Base-by-base conservation (phyloP, 2,113 vertebrate species). In the Brienomyrus longianalis region DNA sequence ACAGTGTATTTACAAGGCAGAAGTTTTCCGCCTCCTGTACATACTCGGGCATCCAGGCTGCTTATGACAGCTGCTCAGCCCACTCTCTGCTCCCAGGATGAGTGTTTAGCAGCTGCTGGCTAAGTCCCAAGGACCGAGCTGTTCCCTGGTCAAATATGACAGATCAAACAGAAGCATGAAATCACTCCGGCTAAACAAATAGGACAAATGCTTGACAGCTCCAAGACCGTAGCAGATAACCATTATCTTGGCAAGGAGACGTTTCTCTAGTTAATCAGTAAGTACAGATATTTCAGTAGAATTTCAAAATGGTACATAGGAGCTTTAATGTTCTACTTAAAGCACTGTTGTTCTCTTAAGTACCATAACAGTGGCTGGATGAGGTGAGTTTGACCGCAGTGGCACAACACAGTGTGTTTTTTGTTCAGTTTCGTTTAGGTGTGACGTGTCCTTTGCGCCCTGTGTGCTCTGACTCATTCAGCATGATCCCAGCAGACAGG, bases 11-110 rank as follows among this genome's bases (percentile, higher is more conserved):
- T 0, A 43, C 9, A 9, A 19, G 70, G 27, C 27, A 83, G 10
- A 13, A 21, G 50, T 39, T 52, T 83, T 66, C 59, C 70, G 89
- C 39, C 70, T 89, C 83, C 92, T 93, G 5, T 90, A 77, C 92
- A 92, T 66, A 0, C n/a, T 83, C 83, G 91, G 91, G 80, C 89
- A 70, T 80, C 90, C 21, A 83, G 87, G 92, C 59, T 0, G 92
- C 47, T 0, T 90, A 85, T 87, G 86, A 0, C 90, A 59, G n/a
- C 48, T 86, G 52, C 13, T 70, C 51, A 84, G 45, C 4, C 6
- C 85, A 35, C 62, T 39, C 5, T 11, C 45, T 86, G 56, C 31
- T 19, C 23, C n/a, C 27, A 74, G 21, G 45, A 27, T 74, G 31
- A 56, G 39, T 39, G 39, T 39, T 39, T 39, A 39, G 2, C 39